Base-by-base conservation (phyloP, 92 coral and sea anemone genomes). In the Actinostola sp. region DNA sequence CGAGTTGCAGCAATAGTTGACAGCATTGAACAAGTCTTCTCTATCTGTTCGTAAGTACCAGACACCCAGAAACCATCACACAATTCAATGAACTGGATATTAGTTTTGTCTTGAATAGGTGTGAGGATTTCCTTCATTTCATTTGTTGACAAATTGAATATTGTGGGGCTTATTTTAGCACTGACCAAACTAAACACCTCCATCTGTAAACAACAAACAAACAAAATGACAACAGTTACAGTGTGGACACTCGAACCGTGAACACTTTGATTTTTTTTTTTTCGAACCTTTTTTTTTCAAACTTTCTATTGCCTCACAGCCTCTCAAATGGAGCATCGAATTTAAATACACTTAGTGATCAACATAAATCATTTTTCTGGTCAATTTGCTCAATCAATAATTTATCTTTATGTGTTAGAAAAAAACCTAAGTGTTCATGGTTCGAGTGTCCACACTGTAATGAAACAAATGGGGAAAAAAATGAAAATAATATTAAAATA, bases 151-250 rank as follows among this genome's bases (percentile, higher is more conserved):
- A 28, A 0, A 1, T 68, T 72, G 25, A 66, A 30, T 7, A 32
- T 11, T 0, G 35, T 24, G 19, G 71, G 72, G 48, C 74, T 28
- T 33, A 82, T 57, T n/a, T 78, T 77, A 15, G 76, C 86, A 62
- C 76, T 55, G 14, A 82, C 86, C 17, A 49, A 59, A 17, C 70
- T 64, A 38, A 82, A 82, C 13, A 82, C 76, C 69, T 82, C 17
- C 13, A 66, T 72, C 67, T 34, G 16, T 8, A 46, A 29, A 38
- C 0, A 45, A 19, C 0, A 24, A 65, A 25, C 10, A 16, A 46
- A 36, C 42, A 46, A 46, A 46, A 46, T n/a, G 19, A 39, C 7
- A 6, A 39, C 44, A 39, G 44, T 14, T 6, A 39, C 7, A 39
- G 14, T 39, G 19, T 48, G 54, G 21, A 13, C 13, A 48, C 54